Evolutionary conservation across 2,888 invertebrate species (phyloP).

Genomic region (Ochlodes sylvanus): DNA sequence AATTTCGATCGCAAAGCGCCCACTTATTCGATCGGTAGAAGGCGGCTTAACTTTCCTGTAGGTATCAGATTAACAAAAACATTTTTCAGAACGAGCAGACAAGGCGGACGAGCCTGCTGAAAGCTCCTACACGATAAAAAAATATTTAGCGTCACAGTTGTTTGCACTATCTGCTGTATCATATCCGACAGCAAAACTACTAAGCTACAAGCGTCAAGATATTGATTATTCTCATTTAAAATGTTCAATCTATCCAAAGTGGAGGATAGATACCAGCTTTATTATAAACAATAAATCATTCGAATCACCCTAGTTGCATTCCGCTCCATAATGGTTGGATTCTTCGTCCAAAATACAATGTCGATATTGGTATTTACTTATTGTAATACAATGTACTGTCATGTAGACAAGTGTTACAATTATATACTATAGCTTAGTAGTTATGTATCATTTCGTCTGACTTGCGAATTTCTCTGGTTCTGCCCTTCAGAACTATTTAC

Average conservation of each 20-base stretch:
- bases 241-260: constrained; percentile 5
- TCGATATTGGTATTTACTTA: constrained; percentile 12
- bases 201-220: neutral
- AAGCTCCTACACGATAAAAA: too few relatives aligned
- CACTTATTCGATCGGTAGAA: too few relatives aligned
- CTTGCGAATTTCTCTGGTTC: too few relatives aligned
- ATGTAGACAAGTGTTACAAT: neutral
- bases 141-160: too few relatives aligned
- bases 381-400: constrained; percentile 1
- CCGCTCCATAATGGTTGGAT: constrained; percentile 7
- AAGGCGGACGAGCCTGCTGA: too few relatives aligned
- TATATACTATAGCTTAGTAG: too few relatives aligned
- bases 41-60: too few relatives aligned
- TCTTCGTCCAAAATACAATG: constrained; percentile 7
- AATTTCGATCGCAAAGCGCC: too few relatives aligned
- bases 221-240: constrained; percentile 15
- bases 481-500: too few relatives aligned
- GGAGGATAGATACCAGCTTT: constrained; percentile 23
- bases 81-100: too few relatives aligned
- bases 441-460: too few relatives aligned
- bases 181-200: neutral
- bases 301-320: constrained; percentile 29
- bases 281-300: constrained; percentile 33
- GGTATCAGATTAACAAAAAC: too few relatives aligned
- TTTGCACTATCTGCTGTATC: neutral